phyloP scores from a whole-genome alignment of 2,113 vertebrate species.

The Porphyrio hochstetteri region DNA sequence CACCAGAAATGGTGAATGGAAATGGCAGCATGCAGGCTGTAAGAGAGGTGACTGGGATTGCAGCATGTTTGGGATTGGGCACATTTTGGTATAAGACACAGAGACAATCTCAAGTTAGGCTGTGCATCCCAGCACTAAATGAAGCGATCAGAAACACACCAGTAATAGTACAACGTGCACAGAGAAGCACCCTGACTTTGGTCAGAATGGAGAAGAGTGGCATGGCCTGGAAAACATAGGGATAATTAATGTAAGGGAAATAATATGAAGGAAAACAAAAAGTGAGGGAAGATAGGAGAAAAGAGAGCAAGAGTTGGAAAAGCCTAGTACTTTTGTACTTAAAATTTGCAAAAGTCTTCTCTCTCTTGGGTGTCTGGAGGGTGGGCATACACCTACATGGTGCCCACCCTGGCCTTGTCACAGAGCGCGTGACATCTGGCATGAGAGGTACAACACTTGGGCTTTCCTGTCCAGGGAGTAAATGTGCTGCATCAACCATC shows the following conservation, averaged over 20 bases:
- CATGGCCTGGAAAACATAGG: background rate
- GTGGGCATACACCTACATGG: background rate
- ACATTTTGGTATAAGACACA: background rate
- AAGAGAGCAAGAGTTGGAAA: background rate
- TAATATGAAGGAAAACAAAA: background rate
- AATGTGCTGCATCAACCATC: background rate
- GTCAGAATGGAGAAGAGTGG: background rate
- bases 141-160: background rate
- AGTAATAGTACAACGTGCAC: background rate
- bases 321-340: background rate
- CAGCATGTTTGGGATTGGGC: background rate
- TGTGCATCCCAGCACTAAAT: background rate
- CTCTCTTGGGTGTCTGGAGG: background rate
- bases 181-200: background rate
- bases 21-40: background rate
- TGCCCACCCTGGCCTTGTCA: background rate
- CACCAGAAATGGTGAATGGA: background rate
- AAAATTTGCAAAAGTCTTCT: background rate
- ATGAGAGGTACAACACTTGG: background rate
- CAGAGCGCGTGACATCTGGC: background rate
- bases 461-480: background rate
- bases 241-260: background rate
- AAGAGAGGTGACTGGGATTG: background rate
- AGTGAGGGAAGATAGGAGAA: background rate
- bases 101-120: background rate